These are phyloP conservation scores for Strix occidentalis DNA, from an alignment of 2,797 vertebrate species.

Conservation along the genomic window DNA sequence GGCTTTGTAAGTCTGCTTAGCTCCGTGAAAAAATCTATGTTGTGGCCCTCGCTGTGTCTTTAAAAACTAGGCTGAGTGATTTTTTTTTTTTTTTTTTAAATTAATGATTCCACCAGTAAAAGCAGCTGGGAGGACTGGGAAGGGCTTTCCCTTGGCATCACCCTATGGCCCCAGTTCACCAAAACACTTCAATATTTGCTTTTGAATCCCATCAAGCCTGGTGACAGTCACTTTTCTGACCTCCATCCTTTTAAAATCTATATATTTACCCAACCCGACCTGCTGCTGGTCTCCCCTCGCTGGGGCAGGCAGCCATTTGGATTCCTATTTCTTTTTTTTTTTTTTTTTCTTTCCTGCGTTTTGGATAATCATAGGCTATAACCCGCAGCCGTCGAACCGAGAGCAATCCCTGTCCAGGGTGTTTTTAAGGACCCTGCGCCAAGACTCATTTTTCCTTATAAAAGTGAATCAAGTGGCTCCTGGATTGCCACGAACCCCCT, in stretches of 20 bases:
- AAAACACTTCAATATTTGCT: neutral
- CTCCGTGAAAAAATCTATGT: fast-evolving
- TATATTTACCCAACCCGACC: fast-evolving
- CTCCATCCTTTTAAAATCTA: neutral
- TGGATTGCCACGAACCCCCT: neutral
- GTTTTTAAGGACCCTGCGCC: fast-evolving
- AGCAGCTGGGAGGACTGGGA: neutral
- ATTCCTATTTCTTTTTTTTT: neutral
- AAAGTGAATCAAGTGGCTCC: neutral
- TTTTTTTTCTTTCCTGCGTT: neutral
- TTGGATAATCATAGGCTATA: neutral
- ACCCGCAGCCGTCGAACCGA: fast-evolving
- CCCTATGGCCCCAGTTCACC: fast-evolving
- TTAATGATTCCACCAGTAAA: neutral
- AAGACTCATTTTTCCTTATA: neutral
- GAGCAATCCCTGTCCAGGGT: neutral
- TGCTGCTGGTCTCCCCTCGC: neutral
- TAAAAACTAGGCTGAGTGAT: neutral
- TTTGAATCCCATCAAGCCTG: neutral
- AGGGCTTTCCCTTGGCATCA: neutral
- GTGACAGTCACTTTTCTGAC: neutral
- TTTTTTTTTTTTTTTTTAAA: too few species aligned
- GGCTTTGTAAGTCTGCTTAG: neutral
- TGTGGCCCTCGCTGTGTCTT: neutral
- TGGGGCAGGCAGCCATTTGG: neutral